Conservation (phyloP, 2,113 vertebrate species). For the Geococcyx californianus region DNA sequence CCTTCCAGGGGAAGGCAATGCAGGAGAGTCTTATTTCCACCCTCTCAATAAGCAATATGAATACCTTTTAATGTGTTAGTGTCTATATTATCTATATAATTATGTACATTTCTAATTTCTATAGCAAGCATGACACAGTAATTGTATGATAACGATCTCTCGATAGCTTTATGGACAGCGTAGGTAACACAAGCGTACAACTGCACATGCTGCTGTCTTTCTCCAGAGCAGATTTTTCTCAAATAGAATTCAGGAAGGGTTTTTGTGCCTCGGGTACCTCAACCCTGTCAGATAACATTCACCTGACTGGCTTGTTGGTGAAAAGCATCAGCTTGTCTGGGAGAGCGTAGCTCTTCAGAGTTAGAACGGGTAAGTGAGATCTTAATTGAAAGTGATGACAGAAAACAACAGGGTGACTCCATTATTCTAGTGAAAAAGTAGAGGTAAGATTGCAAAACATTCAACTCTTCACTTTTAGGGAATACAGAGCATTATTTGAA, state of each 20-base stretch:
- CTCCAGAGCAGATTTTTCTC: neutral
- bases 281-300: neutral
- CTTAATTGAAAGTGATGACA: neutral
- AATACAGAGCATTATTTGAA: neutral
- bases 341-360: neutral
- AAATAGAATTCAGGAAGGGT: neutral
- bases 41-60: neutral
- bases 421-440: neutral
- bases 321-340: neutral
- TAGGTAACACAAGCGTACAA: neutral
- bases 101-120: neutral
- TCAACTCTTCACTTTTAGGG: neutral
- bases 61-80: neutral
- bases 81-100: neutral
- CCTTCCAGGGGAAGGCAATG: neutral
- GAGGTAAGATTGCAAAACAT: neutral
- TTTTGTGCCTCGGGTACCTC: neutral
- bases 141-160: neutral
- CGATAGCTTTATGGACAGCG: neutral
- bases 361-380: neutral
- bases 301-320: neutral
- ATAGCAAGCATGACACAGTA: neutral
- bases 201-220: neutral
- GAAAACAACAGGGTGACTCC: neutral
- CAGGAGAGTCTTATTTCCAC: neutral